Evolutionary conservation across 30 jellyfish, hydroid and myxozoan genomes (phyloP), one percentile per base, ranked within the genome.

Genomic region (Chrysaora quinquecirrha): DNA sequence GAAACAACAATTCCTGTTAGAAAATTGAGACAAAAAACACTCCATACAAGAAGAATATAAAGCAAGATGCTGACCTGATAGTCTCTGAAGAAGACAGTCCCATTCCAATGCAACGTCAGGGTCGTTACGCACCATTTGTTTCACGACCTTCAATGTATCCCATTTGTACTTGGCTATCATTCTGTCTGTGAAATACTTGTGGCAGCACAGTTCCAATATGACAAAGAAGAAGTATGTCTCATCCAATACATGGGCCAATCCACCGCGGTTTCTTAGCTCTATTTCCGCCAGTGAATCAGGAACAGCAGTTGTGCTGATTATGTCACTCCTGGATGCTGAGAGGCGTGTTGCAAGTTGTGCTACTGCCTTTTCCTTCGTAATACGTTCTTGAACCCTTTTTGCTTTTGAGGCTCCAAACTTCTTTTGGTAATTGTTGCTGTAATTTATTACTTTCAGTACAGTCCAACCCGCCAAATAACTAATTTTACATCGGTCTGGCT

Each of bases 81-180:
- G 22, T 31, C 33, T 31, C 25, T 31, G 32, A n/a, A 62, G 30
- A 0, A 62, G 74, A 29, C 74, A 29, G 16, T 62, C 19, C 74
- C 74, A 62, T 21, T 14, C 30, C 4, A 62, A 16, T 2, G 32
- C 35, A 0, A 62, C 33, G 35, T 62, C 33, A 21, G 74, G 74
- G 19, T 62, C 33, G 20, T 29, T 14, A 62, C 74, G 74, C 48
- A 62, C 74, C 74, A 62, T 21, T 62, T 29, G 43, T 34, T 62
- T 62, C 74, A 31, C 74, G 22, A 62, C 74, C 74, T 62, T 62
- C 33, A 62, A 27, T 1, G 25, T 31, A 20, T 62, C 74, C 74
- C 74, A 62, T 62, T 62, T 62, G 4, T 62, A 62, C 33, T 31
- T 29, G 2, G 34, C 74, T 1, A 62, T 62, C 74, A 62, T 62